Evolutionary conservation across 2,113 vertebrate genomes (phyloP).

Genomic region (Leucopsar rothschildi): DNA sequence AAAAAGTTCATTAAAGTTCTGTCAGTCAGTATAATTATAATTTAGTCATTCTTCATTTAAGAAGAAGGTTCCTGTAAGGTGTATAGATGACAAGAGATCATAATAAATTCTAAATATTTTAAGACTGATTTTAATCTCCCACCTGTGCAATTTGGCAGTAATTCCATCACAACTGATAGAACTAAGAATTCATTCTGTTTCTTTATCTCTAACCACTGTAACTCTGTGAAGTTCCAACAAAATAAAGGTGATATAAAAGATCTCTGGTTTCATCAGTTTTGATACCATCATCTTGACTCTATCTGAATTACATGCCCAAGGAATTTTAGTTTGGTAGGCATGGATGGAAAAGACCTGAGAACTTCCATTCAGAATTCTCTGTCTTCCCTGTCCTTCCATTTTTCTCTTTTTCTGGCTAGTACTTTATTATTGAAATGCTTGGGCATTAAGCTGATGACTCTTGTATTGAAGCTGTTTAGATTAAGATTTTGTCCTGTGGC

Average conservation of each 20-base stretch:
- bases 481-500: background rate
- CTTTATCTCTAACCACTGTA: background rate
- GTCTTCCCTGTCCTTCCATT: background rate
- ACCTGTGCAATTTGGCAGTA: constrained; percentile 42
- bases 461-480: background rate
- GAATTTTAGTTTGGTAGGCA: background rate
- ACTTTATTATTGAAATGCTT: background rate
- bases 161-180: background rate
- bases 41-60: constrained; percentile 24
- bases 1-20: constrained; percentile 14
- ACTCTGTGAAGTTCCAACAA: background rate
- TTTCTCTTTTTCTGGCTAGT: background rate
- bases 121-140: constrained; percentile 46
- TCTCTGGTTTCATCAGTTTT: background rate
- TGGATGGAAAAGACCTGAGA: background rate
- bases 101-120: constrained; percentile 41
- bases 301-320: background rate
- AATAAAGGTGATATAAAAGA: background rate
- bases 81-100: constrained; percentile 8
- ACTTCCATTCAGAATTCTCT: background rate
- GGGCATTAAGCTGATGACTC: background rate
- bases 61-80: constrained; percentile 5
- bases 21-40: constrained; percentile 21
- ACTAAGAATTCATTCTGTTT: background rate
- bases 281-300: background rate